These are phyloP conservation scores for Himalopsyche japonica DNA, from an alignment of 2,888 invertebrate species.

Conservation along the genomic window DNA sequence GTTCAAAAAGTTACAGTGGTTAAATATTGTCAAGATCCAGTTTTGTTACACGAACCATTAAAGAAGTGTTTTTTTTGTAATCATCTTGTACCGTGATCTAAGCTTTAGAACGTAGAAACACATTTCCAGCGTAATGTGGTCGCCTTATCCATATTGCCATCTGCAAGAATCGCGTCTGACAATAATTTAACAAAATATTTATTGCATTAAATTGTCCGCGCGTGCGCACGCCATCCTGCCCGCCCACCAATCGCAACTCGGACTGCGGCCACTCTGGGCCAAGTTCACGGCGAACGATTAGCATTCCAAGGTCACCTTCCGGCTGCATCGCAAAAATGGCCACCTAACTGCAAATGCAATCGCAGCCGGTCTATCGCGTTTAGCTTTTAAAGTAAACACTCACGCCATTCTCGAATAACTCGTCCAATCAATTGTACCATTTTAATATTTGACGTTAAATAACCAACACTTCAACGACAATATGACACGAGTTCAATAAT, in stretches of 20 bases:
- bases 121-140: slow-evolving; percentile 3
- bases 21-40: too few relatives aligned
- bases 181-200: slow-evolving; percentile 12
- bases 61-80: too few relatives aligned
- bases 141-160: neutral
- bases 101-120: neutral
- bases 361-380: neutral
- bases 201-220: slow-evolving; percentile 8
- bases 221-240: slow-evolving; percentile 16
- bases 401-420: neutral
- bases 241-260: slow-evolving; percentile 16
- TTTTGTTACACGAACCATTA: too few relatives aligned
- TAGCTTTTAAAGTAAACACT: neutral
- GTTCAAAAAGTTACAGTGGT: too few relatives aligned
- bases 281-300: slow-evolving; percentile 37
- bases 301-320: slow-evolving; percentile 35
- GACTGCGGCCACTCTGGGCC: slow-evolving; percentile 33
- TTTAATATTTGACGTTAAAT: neutral
- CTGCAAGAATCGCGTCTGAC: slow-evolving; percentile 5
- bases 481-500: neutral
- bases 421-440: neutral
- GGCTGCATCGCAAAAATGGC: slow-evolving; percentile 6
- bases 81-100: neutral
- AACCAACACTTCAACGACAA: neutral
- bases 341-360: slow-evolving; percentile 2